These are phyloP conservation scores for Macroramphosus scolopax DNA, from an alignment of 2,797 vertebrate genomes.

Conservation along the genomic window DNA sequence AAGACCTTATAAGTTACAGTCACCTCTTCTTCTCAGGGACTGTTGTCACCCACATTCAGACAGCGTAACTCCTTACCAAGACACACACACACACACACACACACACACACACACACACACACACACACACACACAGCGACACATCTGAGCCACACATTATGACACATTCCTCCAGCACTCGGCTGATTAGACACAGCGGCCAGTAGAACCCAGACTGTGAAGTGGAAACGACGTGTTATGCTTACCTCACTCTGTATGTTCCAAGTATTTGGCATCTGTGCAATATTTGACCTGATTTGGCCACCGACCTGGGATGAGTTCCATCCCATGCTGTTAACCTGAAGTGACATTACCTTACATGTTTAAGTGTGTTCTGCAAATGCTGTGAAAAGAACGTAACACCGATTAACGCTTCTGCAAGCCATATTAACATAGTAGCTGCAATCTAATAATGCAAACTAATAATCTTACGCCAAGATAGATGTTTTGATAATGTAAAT, in stretches of 20 bases:
- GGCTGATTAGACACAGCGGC: slow-evolving; percentile 6
- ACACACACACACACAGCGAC: too few species aligned
- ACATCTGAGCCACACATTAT: too few species aligned
- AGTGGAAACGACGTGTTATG: slow-evolving; percentile 13
- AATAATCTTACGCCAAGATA: slow-evolving; percentile 34
- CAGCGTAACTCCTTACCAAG: slow-evolving; percentile 7
- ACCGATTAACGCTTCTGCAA: slow-evolving; percentile 49
- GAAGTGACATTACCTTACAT: slow-evolving; percentile 39
- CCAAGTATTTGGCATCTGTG: slow-evolving; percentile 12
- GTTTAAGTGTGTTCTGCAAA: slow-evolving; percentile 33
- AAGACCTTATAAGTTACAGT: too few species aligned
- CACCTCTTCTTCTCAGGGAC: slow-evolving; percentile 65
- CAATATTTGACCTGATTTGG: slow-evolving; percentile 30
- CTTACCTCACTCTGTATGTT: slow-evolving; percentile 34
- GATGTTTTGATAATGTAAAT: slow-evolving; percentile 29
- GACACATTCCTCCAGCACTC: too few species aligned
- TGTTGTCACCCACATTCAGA: slow-evolving; percentile 32
- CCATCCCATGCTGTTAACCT: slow-evolving; percentile 43
- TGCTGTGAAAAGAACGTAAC: slow-evolving; percentile 51
- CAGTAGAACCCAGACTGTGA: slow-evolving; percentile 36
- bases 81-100: slow-evolving; percentile 7
- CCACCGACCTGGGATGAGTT: slow-evolving; percentile 28
- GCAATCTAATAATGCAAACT: slow-evolving; percentile 38
- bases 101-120: slow-evolving; percentile 11
- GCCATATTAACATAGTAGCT: slow-evolving; percentile 61